Evolutionary conservation across 1,140 invertebrate genomes (phyloP), one percentile per base, ranked within the genome.

Genomic region (Palaemon carinicauda): DNA sequence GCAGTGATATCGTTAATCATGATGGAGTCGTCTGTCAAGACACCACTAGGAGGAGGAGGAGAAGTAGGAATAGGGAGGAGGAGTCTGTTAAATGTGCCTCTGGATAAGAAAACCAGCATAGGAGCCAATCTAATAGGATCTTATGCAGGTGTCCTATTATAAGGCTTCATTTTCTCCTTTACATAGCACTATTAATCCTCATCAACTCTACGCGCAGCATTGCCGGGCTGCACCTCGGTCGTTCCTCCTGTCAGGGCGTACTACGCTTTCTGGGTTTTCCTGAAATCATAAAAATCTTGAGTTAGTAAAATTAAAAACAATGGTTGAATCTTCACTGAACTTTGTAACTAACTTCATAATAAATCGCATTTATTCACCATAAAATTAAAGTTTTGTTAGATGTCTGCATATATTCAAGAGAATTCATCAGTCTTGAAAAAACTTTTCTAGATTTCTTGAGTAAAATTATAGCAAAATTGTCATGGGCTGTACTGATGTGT

Each of bases 181-280:
- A 56, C 27, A n/a, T 41, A n/a, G 21, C 29, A 71, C 41, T 33
- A 41, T 54, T 78, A 52, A 31, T 73, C 24, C 29, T 24, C 65
- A 69, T 27, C 29, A 31, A 71, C 19, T 80, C 78, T 86, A 86
- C 84, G 84, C 84, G 41, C 84, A 86, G 84, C 84, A 86, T 52
- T 86, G 84, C 41, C 84, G 74, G 75, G 74, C 83, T 71, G 83
- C 53, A 74, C 81, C 81, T 79, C 83, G 60, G 31, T 79, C 77
- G 33, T 53, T 79, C 33, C 77, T 86, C 77, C 77, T 80, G 14
- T 80, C 84, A 33, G 84, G 84, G 52, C 77, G 84, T 27, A 86
- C 84, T 33, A 79, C 77, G 27, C 78, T 86, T 56, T 86, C 84
- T 65, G 75, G 84, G 19, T 79, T 79, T 80, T 86, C 84, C 84